Evolutionary conservation across 2,797 vertebrate species (phyloP).

Genomic region (Pangasius mekongensis): DNA sequence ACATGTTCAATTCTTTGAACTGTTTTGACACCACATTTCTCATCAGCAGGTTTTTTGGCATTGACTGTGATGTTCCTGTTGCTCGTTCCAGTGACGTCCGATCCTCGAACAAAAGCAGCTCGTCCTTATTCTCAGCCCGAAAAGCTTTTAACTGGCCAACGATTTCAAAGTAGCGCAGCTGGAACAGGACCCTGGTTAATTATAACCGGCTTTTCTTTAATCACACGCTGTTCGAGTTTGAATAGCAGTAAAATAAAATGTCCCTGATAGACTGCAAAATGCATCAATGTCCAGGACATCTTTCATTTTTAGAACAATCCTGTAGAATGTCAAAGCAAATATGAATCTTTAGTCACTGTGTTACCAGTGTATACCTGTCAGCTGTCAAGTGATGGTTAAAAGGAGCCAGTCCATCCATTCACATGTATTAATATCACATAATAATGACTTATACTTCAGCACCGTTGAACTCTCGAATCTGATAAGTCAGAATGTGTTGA

Average conservation of each 20-base stretch:
- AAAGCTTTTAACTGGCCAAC: conserved; percentile 38
- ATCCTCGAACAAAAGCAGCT: conserved; percentile 17
- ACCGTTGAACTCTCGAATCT: neutral
- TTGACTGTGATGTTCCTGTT: conserved; percentile 16
- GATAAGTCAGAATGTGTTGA: neutral
- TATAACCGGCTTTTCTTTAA: conserved; percentile 57
- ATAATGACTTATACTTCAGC: neutral
- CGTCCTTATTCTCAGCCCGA: conserved; percentile 2
- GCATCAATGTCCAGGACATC: conserved; percentile 36
- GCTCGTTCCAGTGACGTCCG: conserved; percentile 30
- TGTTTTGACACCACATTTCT: conserved; percentile 33
- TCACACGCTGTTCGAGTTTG: conserved; percentile 49
- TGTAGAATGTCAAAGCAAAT: conserved; percentile 38
- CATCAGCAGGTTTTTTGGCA: conserved; percentile 12
- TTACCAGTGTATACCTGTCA: neutral
- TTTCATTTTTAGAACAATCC: neutral
- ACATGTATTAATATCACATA: neutral
- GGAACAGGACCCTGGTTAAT: conserved; percentile 46
- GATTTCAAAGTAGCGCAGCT: conserved; percentile 45
- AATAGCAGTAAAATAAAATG: conserved; percentile 43
- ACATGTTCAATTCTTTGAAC: conserved; percentile 39
- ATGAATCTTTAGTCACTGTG: conserved; percentile 24
- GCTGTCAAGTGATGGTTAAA: conserved; percentile 19
- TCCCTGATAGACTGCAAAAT: conserved; percentile 48
- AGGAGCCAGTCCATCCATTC: conserved; percentile 5